Evolutionary conservation across 1,140 invertebrate genomes (phyloP), one percentile per base, ranked within the genome.

Genomic region (Danaus melanippus): DNA sequence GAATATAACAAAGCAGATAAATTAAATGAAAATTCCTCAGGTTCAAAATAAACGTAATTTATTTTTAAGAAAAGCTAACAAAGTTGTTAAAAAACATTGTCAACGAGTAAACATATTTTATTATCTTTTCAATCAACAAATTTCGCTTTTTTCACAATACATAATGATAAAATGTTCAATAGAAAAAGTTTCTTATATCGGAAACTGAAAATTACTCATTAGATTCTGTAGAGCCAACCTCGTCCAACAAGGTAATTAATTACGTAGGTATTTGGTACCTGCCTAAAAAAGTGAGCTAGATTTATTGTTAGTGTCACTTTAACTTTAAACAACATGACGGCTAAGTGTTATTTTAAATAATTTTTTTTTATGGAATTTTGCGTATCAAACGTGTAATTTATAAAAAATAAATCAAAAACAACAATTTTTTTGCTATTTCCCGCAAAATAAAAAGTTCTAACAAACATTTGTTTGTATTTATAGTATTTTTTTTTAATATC

Each of bases 231-330:
- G 66, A 70, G 71, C 69, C 67, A 69, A 69, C 64, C 71, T 59
- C 69, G 64, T 59, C 56, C 66, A 69, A 66, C 67, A 64, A 64
- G 67, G 74, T 78, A 82, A 82, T 82, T 82, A 82, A 82, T 79
- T 74, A 76, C 75, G 67, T 12, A 32, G 39, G 9, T 69, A 74
- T 82, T 82, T 79, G 78, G 70, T 67, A 77, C 64, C 60, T 71
- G 71, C 71, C 64, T 58, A 65, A 69, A 78, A 76, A 75, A 80
- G 72, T 67, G 62, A 67, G 58, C 67, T 73, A 79, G 77, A 83
- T 80, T 83, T 83, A 80, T 83, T 66, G 74, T 80, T 74, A 60
- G 71, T 66, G 67, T 77, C 75, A 79, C 70, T 74, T 64, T 60
- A 56, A 67, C 71, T 59, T 64, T 62, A 55, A 53, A 52, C 48